Conservation (phyloP, 2,888 invertebrate genomes). For the Diarsia dahlii region DNA sequence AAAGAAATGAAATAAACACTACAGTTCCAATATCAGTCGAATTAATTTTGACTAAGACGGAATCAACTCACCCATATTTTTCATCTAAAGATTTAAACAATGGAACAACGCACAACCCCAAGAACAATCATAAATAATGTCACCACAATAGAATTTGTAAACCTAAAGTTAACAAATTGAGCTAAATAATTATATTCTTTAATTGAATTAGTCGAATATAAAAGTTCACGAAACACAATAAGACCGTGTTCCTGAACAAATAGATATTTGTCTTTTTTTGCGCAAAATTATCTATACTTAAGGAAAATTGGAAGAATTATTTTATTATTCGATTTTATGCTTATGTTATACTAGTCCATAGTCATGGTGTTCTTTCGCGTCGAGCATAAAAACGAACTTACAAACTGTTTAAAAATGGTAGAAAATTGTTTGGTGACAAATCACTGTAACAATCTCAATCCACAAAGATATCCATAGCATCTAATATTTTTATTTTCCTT, state of each 20-base stretch:
- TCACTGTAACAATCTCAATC: constrained; percentile 48
- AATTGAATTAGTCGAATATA: constrained; percentile 69
- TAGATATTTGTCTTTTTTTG: constrained; percentile 68
- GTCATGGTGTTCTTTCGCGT: constrained; percentile 76
- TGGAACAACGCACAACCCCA: constrained; percentile 86
- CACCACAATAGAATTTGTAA: constrained; percentile 80
- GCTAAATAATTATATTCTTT: constrained; percentile 76
- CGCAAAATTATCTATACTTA: constrained; percentile 64
- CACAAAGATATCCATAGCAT: constrained; percentile 36
- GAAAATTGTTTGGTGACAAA: constrained; percentile 77
- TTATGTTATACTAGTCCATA: constrained; percentile 70
- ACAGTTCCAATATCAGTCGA: constrained; percentile 79
- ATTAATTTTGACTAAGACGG: constrained; percentile 84
- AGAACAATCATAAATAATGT: constrained; percentile 76
- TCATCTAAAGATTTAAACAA: constrained; percentile 74
- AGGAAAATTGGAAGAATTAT: constrained; percentile 72
- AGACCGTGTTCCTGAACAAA: constrained; percentile 53
- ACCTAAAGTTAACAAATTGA: constrained; percentile 86
- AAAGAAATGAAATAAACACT: constrained; percentile 70
- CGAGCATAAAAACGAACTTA: constrained; percentile 80
- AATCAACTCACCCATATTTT: constrained; percentile 79
- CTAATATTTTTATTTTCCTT: constrained; percentile 18
- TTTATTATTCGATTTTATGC: constrained; percentile 78
- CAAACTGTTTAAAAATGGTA: constrained; percentile 70
- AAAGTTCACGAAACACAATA: constrained; percentile 55